phyloP scores from a whole-genome alignment of 1,140 invertebrate species.

The Brachionus asplanchnoidis region DNA sequence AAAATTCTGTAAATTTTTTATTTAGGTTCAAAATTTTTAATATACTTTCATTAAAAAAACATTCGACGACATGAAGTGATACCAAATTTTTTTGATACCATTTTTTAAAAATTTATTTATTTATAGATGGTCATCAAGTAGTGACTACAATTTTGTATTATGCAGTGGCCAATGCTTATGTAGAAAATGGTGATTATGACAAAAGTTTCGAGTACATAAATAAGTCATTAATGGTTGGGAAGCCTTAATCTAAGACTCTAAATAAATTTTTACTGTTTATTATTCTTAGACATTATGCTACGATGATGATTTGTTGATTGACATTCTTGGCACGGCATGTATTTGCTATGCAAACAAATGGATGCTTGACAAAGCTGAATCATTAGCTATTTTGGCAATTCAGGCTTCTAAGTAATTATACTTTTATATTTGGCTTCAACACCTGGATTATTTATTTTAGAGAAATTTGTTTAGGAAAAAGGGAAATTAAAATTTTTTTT shows the following conservation, averaged over 20 bases:
- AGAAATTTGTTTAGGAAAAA: no score
- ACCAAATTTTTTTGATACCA: no score
- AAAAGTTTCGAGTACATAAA: slow-evolving; percentile 6
- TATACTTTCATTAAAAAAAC: no score
- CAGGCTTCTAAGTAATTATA: slow-evolving; percentile 17
- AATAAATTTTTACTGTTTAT: no score
- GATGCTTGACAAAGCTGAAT: slow-evolving; percentile 24
- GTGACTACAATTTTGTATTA: slow-evolving; percentile 32
- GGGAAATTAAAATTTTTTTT: no score
- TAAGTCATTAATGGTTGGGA: background rate
- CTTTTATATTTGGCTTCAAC: background rate
- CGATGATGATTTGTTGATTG: slow-evolving; percentile 26
- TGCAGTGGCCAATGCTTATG: background rate
- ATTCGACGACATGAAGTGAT: no score
- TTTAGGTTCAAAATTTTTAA: no score
- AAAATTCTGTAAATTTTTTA: no score
- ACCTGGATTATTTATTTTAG: background rate
- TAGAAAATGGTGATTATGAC: background rate
- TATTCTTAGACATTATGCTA: background rate
- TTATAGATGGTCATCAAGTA: background rate
- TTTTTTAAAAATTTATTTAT: background rate
- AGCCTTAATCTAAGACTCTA: background rate
- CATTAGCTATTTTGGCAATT: background rate
- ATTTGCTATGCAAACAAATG: slow-evolving; percentile 36
- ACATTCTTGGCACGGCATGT: slow-evolving; percentile 14